Evolutionary conservation across 2,888 invertebrate genomes (phyloP).

Genomic region (Mantis religiosa): DNA sequence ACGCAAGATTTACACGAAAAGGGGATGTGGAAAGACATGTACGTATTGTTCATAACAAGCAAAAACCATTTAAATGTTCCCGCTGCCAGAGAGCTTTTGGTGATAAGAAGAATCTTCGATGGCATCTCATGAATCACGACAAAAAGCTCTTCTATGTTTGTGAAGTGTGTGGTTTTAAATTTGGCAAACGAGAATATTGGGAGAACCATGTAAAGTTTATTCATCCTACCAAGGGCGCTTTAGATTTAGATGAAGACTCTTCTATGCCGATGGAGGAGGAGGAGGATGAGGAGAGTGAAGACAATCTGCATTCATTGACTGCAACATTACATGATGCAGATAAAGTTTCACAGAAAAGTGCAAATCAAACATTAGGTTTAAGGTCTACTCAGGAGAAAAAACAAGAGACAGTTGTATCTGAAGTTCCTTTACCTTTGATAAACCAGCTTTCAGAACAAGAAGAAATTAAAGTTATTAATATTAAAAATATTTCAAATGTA

Average conservation of each 20-base stretch:
- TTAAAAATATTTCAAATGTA: conserved; percentile 4
- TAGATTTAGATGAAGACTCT: background rate
- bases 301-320: background rate
- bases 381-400: background rate
- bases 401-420: background rate
- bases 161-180: conserved; percentile 37
- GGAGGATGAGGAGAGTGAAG: conserved; percentile 8
- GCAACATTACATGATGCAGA: conserved; percentile 20
- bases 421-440: background rate
- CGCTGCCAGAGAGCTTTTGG: conserved; percentile 33
- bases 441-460: background rate
- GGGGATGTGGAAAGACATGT: conserved; percentile 37
- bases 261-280: conserved; percentile 1
- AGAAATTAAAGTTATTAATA: background rate
- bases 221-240: conserved; percentile 33
- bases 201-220: conserved; percentile 37
- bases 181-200: conserved; percentile 37
- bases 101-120: conserved; percentile 35
- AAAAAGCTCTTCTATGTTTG: conserved; percentile 35
- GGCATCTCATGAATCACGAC: conserved; percentile 36
- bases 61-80: conserved; percentile 35
- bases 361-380: conserved; percentile 6
- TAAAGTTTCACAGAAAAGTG: conserved; percentile 12
- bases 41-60: conserved; percentile 35
- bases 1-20: conserved; percentile 36